Conservation (phyloP, 2,888 invertebrate species). For the Andrena camellia region DNA sequence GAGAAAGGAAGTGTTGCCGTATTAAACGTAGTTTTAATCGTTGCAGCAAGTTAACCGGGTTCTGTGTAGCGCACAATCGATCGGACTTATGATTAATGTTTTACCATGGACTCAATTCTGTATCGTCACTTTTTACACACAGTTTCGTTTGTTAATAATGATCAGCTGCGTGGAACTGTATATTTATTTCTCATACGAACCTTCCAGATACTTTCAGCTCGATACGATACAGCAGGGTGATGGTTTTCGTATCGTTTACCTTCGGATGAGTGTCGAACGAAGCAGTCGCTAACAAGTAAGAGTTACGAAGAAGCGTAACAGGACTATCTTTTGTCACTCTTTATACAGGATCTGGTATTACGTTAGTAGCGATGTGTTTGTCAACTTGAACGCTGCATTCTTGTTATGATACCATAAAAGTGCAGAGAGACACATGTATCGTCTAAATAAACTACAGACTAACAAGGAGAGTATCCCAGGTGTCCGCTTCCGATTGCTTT, state of each 20-base stretch:
- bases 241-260: constrained; percentile 8
- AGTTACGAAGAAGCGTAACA: background rate
- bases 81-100: constrained; percentile 44
- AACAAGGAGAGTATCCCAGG: background rate
- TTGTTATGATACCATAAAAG: background rate
- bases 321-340: background rate
- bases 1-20: constrained; percentile 49
- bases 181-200: constrained; percentile 16
- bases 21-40: constrained; percentile 54
- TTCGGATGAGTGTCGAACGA: constrained; percentile 23
- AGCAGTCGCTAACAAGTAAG: background rate
- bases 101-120: constrained; percentile 41
- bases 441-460: constrained; percentile 5
- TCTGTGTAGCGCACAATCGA: constrained; percentile 57
- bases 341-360: background rate
- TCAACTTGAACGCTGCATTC: background rate
- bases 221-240: background rate
- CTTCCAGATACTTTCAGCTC: constrained; percentile 14
- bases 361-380: background rate
- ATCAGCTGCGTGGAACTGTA: constrained; percentile 5
- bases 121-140: constrained; percentile 36
- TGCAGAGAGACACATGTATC: no score
- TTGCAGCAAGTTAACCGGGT: constrained; percentile 47
- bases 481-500: no score
- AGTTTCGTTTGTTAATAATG: constrained; percentile 24